Percentiles rank a stretch among this genome's conserved stretches.
These are phyloP conservation scores for Menidia menidia DNA, from an alignment of 2,797 vertebrate species.

Conservation along the genomic window DNA sequence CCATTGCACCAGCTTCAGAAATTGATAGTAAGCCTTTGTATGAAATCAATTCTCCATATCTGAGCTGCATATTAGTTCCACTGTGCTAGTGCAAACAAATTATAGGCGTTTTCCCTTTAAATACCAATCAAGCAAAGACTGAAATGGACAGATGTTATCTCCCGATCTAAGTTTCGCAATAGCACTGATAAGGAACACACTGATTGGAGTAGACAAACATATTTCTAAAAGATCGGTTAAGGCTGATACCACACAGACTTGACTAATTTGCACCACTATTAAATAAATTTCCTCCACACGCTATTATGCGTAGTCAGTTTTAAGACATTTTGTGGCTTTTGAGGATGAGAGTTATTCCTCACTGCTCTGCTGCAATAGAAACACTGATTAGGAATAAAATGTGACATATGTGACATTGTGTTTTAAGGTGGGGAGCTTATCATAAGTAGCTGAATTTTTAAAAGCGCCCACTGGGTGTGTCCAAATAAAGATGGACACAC, in stretches of 20 bases:
- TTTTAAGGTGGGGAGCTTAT: not conserved
- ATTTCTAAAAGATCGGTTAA: not conserved
- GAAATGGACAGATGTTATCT: conserved; percentile 25
- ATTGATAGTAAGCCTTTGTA: no score
- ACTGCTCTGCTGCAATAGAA: not conserved
- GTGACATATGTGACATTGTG: not conserved
- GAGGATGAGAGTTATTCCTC: not conserved
- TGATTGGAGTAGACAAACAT: conserved; percentile 7
- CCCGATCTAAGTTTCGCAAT: not conserved
- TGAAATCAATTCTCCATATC: conserved; percentile 23
- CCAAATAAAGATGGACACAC: conserved; percentile 49
- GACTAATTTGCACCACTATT: not conserved
- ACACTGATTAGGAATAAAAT: not conserved
- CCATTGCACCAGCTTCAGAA: not conserved
- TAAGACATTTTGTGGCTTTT: not conserved
- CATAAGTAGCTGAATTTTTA: conserved; percentile 9
- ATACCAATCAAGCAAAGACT: conserved; percentile 36
- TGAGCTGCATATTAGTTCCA: conserved; percentile 7
- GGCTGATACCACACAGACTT: not conserved
- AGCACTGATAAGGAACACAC: conserved; percentile 34
- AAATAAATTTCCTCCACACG: not conserved
- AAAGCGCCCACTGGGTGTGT: conserved; percentile 18
- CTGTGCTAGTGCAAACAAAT: conserved; percentile 34
- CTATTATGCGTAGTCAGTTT: not conserved
- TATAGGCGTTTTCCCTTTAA: conserved; percentile 36